Evolutionary conservation across 2,888 invertebrate genomes (phyloP).

Genomic region (Eilema griseolum): DNA sequence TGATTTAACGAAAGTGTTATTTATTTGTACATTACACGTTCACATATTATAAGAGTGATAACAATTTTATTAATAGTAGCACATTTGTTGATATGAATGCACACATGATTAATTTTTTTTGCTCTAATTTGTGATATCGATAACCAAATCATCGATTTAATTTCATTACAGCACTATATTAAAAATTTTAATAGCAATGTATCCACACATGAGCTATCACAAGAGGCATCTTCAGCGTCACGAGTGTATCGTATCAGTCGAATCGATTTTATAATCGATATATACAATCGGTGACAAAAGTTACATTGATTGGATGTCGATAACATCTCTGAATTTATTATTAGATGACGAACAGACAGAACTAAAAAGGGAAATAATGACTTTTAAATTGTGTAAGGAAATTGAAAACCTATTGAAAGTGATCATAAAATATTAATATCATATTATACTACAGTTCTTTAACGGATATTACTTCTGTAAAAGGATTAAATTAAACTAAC

Average conservation of each 20-base stretch:
- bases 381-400: background rate
- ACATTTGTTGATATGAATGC: conserved; percentile 32
- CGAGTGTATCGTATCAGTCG: conserved; percentile 54
- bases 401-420: background rate
- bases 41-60: conserved; percentile 1
- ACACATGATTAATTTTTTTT: conserved; percentile 8
- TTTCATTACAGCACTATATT: conserved; percentile 38
- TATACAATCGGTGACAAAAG: conserved; percentile 65
- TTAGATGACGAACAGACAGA: background rate
- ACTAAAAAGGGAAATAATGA: background rate
- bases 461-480: conserved; percentile 38
- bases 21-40: conserved; percentile 40
- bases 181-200: conserved; percentile 50
- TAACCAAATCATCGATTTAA: conserved; percentile 44
- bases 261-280: conserved; percentile 55
- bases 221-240: conserved; percentile 48
- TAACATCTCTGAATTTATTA: background rate
- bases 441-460: background rate
- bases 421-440: background rate
- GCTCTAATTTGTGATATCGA: conserved; percentile 34
- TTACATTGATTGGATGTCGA: conserved; percentile 53
- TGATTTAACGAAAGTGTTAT: conserved; percentile 49
- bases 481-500: conserved; percentile 45
- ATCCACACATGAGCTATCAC: conserved; percentile 57
- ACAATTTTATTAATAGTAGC: conserved; percentile 23